Percentiles rank a stretch among this genome's conserved stretches.
These are phyloP conservation scores for Calameuta pallipes DNA, from an alignment of 2,888 invertebrate species.

Conservation along the genomic window DNA sequence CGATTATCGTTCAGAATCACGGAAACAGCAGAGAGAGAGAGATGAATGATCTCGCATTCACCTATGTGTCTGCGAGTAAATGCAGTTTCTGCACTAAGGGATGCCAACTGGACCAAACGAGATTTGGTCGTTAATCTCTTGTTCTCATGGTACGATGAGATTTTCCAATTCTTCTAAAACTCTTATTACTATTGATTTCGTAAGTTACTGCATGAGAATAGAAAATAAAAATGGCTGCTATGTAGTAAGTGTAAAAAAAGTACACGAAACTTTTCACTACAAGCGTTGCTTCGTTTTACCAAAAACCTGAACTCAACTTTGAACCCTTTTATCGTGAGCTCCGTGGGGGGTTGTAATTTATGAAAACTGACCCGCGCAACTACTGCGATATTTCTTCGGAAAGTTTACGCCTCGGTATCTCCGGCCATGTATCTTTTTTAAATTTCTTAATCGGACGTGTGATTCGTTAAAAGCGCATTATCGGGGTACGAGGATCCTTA, in stretches of 20 bases:
- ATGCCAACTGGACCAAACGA: background rate
- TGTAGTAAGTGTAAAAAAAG: background rate
- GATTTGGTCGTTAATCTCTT: background rate
- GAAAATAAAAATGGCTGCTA: background rate
- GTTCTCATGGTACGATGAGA: background rate
- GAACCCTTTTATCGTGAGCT: background rate
- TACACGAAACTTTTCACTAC: background rate
- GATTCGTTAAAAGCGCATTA: background rate
- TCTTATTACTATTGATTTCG: background rate
- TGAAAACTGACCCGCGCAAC: background rate
- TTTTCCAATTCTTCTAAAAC: background rate
- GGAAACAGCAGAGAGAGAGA: background rate
- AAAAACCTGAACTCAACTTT: background rate
- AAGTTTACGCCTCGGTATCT: background rate
- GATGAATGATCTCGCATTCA: background rate
- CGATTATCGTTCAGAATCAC: background rate
- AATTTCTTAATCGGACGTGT: background rate
- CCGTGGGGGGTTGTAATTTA: background rate
- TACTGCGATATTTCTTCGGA: background rate
- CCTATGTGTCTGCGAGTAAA: background rate
- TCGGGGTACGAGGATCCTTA: background rate
- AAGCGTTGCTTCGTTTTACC: background rate
- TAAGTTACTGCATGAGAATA: background rate
- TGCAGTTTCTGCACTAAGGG: background rate
- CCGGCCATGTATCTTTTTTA: background rate